Evolutionary conservation across 2,888 invertebrate species (phyloP), one percentile per base, ranked within the genome.

Genomic region (Chelonus formosanus): DNA sequence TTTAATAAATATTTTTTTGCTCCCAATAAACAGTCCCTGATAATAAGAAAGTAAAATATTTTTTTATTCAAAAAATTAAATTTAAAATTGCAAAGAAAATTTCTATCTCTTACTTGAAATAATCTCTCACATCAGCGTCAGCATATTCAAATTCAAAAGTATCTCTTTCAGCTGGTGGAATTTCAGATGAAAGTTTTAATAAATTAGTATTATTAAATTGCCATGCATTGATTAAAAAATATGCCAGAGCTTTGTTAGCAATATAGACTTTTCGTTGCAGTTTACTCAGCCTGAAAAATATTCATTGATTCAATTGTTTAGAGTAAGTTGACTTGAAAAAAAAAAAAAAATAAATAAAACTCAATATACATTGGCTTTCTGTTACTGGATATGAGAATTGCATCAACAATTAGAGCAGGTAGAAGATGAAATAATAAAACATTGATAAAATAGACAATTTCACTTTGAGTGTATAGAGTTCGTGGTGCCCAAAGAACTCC

Each of bases 191-290:
- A n/a, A 92, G 84, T 0, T 77, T 78, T 3, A 87, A 71, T 61
- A 89, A 85, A 73, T 91, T 91, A 0, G 86, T 79, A 72, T 92
- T 93, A 55, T 85, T 81, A 75, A 95, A 95, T 0, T 85, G 85
- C 96, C 96, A 97, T 71, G 92, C 88, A 74, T 92, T 90, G 0
- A 86, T 87, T 1, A 92, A 86, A 78, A 95, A 97, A 80, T 91
- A 92, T 8, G 88, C 85, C 3, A 97, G 80, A 0, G 92, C 92
- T 62, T 86, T 85, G 76, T 91, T 90, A 0, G 95, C 91, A 32
- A 88, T 88, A 82, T 91, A 95, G 57, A 97, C 90, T 73, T 90
- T 90, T n/a, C 91, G 87, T 79, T 96, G 96, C 35, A 96, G 79
- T 82, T 89, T 91, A 6, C 94, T 84, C 67, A 96, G 86, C 85